A percentile compares a stretch with the other conserved stretches of the same genome.
Evolutionary conservation across 2,888 invertebrate species (phyloP).

Genomic region (Mactromeris polynyma): DNA sequence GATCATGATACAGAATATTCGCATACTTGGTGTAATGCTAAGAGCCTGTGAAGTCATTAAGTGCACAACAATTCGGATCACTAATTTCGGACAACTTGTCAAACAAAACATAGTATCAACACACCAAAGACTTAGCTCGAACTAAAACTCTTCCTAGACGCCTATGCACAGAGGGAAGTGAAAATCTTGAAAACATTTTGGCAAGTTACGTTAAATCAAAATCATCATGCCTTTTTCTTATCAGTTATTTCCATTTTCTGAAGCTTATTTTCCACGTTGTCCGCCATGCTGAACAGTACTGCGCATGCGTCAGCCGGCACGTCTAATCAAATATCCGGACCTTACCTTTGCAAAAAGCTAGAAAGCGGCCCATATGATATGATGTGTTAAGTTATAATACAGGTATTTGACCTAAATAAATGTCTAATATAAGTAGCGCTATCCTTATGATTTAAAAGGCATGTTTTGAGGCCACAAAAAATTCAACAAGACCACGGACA

Average conservation of each 20-base stretch:
- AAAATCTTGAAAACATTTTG: conserved; percentile 80
- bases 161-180: conserved; percentile 77
- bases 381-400: no score
- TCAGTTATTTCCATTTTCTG: conserved; percentile 81
- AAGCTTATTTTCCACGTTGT: conserved; percentile 84
- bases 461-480: no score
- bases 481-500: no score
- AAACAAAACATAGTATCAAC: conserved; percentile 29
- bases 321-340: neutral
- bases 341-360: no score
- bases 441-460: no score
- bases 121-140: conserved; percentile 73
- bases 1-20: no score
- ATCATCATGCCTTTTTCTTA: conserved; percentile 85
- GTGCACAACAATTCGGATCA: neutral
- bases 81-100: neutral
- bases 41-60: neutral
- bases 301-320: conserved; percentile 36
- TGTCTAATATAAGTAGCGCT: no score
- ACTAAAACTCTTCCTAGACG: conserved; percentile 76
- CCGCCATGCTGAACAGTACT: conserved; percentile 80
- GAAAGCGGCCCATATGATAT: no score
- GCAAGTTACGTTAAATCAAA: conserved; percentile 67
- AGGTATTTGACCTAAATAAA: no score
- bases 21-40: no score